Conservation (phyloP, 37 sponge, comb jelly and placozoan species). For the Theonella swinhoei region DNA sequence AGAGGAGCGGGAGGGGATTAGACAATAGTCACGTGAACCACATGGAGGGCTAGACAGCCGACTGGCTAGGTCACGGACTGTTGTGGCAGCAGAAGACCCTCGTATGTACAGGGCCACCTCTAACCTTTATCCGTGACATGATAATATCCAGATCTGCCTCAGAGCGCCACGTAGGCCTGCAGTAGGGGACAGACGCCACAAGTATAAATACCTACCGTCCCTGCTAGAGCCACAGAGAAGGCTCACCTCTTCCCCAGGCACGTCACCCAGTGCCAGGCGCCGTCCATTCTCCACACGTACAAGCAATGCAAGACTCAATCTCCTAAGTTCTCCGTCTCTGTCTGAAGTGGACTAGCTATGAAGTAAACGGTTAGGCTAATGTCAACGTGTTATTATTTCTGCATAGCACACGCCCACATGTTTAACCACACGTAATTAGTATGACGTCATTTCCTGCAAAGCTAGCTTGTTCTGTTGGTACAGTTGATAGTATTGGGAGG, state of each 20-base stretch:
- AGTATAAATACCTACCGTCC: neutral
- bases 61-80: neutral
- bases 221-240: neutral
- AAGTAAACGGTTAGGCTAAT: too few species aligned
- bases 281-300: neutral
- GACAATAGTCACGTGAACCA: too few species aligned
- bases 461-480: conserved; percentile 43
- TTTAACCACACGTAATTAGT: neutral
- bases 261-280: conserved; percentile 52
- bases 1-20: neutral
- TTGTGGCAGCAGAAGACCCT: too few species aligned
- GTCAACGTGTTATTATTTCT: too few species aligned
- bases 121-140: conserved; percentile 46
- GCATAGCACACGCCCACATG: neutral
- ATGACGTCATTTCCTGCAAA: neutral
- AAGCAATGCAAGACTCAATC: neutral
- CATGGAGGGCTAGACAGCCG: neutral
- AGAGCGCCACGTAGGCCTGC: conserved; percentile 28
- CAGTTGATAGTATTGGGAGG: conserved; percentile 62
- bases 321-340: neutral
- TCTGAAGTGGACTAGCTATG: too few species aligned
- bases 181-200: neutral
- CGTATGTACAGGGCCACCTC: neutral
- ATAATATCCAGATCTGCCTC: conserved; percentile 56
- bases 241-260: conserved; percentile 42